Evolutionary conservation across 1,140 invertebrate species (phyloP), one percentile per base, ranked within the genome.

Genomic region (Drosophila virilis): DNA sequence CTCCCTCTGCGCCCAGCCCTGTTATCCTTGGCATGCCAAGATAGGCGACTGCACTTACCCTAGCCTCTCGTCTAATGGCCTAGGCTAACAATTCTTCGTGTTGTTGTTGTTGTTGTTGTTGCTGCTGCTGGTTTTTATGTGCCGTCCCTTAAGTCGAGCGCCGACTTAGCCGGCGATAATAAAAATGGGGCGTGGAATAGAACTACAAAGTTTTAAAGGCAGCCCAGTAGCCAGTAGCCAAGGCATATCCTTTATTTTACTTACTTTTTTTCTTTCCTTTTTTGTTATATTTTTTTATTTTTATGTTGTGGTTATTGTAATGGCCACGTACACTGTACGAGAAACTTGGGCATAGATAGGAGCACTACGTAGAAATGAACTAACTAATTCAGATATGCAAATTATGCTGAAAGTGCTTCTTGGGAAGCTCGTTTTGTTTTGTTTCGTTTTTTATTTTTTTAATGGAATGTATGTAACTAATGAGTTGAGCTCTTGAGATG

Each of bases 281-380:
- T 45, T 33, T 52, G 12, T 37, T 37, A 37, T 48, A 17, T 54
- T 54, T 54, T 59, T 46, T 46, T 37, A 59, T 51, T 69, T 85
- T 88, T 89, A 88, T 88, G 84, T 81, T 89, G 83, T 86, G 83
- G 83, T 89, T 89, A 88, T 89, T 88, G 83, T 88, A 89, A 89
- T 89, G 81, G 75, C 65, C 65, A 45, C 40, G 72, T 83, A 83
- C 83, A 86, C 83, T 88, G 83, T 52, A 32, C 43, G 42, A 59
- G 32, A 59, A 46, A 59, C 28, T 59, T 33, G 57, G 42, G n/a
- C 42, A 12, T 15, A 45, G 57, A 59, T 55, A 55, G 52, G 22
- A n/a, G 46, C 22, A 13, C 17, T 28, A 28, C 22, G 22, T 28
- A 28, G 17, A 51, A 12, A 32, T 38, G 32, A 54, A 37, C 54